These are phyloP conservation scores for Holothuria glaberrima DNA, from an alignment of 35 echinoderm and acorn worm species.

Conservation along the genomic window DNA sequence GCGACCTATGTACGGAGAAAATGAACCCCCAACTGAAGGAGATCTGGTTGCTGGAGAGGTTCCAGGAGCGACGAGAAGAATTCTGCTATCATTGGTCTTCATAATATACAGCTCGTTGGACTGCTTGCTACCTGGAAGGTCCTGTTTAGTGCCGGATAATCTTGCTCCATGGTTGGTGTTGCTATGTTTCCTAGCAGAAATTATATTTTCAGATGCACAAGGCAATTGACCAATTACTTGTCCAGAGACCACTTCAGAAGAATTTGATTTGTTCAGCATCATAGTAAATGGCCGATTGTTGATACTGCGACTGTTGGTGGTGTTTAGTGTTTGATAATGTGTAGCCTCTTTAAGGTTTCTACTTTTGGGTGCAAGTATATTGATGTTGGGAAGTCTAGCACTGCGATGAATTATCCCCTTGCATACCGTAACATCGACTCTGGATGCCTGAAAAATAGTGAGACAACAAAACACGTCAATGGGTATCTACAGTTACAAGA, in stretches of 20 bases:
- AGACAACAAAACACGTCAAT: not conserved
- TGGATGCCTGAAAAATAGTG: not conserved
- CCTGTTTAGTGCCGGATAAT: not conserved
- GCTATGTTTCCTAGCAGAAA: not conserved
- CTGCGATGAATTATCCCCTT: slow-evolving; percentile 1
- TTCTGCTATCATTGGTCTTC: not conserved
- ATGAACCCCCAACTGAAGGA: too few species aligned
- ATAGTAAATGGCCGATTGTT: too few species aligned
- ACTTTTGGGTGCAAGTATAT: too few species aligned
- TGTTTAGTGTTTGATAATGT: too few species aligned
- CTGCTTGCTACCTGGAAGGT: not conserved
- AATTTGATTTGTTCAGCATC: too few species aligned
- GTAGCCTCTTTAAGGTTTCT: too few species aligned
- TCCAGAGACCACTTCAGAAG: slow-evolving; percentile 5
- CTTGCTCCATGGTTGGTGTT: too few species aligned
- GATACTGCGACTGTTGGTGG: too few species aligned
- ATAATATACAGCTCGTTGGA: not conserved
- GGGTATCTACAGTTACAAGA: not conserved
- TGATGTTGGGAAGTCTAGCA: not conserved
- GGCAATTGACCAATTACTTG: not conserved
- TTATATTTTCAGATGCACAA: not conserved
- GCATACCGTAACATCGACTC: not conserved
- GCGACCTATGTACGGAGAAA: too few species aligned
- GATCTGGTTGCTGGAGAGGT: too few species aligned
- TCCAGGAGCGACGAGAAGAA: not conserved